phyloP scores from a whole-genome alignment of 1,140 invertebrate genomes.

The Ooceraea biroi region DNA sequence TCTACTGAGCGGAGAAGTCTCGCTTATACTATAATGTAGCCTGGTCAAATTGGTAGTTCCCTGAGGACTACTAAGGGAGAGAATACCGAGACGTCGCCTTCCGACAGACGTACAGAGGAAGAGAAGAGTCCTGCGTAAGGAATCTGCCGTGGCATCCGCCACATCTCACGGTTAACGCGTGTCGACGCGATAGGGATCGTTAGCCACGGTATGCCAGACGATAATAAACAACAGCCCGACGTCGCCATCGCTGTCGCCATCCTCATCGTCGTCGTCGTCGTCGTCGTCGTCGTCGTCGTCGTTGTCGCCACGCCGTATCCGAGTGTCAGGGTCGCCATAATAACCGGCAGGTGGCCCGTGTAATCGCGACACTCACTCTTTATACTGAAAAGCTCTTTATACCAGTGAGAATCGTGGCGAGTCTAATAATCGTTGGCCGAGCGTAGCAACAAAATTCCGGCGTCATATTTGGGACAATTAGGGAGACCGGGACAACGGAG shows the following conservation, averaged over 20 bases:
- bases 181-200: constrained; percentile 61
- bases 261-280: too few relatives aligned
- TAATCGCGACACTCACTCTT: constrained; percentile 18
- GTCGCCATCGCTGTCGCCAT: not conserved
- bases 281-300: not conserved
- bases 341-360: constrained; percentile 51
- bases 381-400: not conserved
- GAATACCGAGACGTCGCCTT: constrained; percentile 3
- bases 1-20: constrained; percentile 25
- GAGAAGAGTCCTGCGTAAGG: constrained; percentile 34
- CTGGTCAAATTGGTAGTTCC: constrained; percentile 49
- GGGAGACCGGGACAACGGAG: not conserved
- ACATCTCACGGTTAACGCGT: constrained; percentile 54
- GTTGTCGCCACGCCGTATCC: not conserved
- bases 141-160: constrained; percentile 50
- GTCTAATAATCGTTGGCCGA: not conserved
- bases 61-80: constrained; percentile 7
- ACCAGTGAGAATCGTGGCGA: not conserved
- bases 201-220: constrained; percentile 60
- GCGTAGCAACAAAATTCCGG: constrained; percentile 15
- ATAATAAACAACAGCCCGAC: constrained; percentile 64
- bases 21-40: constrained; percentile 35
- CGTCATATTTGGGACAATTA: constrained; percentile 11
- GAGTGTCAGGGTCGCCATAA: constrained; percentile 36
- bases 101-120: not conserved